Conservation (phyloP, 1,140 invertebrate genomes). For the Ceratina australensis region DNA sequence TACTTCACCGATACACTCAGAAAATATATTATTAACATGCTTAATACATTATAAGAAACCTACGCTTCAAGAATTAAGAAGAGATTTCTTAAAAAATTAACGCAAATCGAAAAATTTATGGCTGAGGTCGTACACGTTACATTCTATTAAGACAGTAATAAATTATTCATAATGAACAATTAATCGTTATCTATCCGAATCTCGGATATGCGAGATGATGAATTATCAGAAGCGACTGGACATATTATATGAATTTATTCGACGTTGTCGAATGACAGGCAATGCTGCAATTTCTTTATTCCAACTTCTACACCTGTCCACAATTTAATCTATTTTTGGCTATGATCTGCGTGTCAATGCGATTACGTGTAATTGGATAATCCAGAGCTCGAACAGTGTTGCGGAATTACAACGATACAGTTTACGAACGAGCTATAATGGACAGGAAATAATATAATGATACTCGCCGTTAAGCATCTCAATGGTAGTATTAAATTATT, state of each 20-base stretch:
- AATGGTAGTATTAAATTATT: neutral
- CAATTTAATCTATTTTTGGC: neutral
- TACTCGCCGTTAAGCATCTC: neutral
- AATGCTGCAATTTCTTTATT: no score
- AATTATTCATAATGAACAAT: neutral
- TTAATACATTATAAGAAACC: no score
- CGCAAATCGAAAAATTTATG: no score
- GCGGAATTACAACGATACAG: neutral
- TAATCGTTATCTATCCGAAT: neutral
- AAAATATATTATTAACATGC: neutral
- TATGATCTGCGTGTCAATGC: neutral
- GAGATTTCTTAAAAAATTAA: no score
- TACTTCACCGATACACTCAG: neutral
- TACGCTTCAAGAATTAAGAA: no score
- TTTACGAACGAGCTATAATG: neutral
- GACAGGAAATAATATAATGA: constrained; percentile 8
- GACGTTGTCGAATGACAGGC: no score
- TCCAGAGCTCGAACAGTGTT: neutral
- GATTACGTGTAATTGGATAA: neutral
- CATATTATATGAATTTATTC: no score
- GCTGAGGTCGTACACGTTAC: no score
- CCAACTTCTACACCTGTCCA: no score
- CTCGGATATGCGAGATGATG: neutral
- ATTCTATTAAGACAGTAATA: neutral
- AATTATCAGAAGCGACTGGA: no score